Conservation (phyloP, 2,888 invertebrate genomes). For the Serripes groenlandicus region DNA sequence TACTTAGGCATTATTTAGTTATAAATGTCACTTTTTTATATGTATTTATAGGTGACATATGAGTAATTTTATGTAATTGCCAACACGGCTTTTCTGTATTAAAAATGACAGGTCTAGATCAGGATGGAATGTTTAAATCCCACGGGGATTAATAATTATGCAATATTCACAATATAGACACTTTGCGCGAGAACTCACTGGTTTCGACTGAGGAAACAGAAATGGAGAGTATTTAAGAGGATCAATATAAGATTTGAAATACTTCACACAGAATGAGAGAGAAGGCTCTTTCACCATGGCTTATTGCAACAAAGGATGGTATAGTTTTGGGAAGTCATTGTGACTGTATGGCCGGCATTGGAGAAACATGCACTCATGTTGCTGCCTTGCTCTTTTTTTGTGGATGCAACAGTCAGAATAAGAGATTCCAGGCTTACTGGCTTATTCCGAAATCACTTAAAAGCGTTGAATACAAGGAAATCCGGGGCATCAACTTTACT, state of each 20-base stretch:
- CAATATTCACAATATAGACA: too few relatives aligned
- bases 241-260: slow-evolving; percentile 32
- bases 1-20: too few relatives aligned
- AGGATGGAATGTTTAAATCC: too few relatives aligned
- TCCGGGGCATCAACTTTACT: slow-evolving; percentile 38
- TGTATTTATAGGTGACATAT: too few relatives aligned
- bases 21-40: too few relatives aligned
- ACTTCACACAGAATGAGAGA: slow-evolving; percentile 54
- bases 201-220: too few relatives aligned
- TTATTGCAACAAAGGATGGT: slow-evolving; percentile 39
- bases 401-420: slow-evolving; percentile 56
- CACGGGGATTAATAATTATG: too few relatives aligned
- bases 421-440: slow-evolving; percentile 63
- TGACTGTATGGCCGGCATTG: slow-evolving; percentile 70
- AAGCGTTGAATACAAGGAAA: slow-evolving; percentile 20
- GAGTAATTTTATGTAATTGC: too few relatives aligned
- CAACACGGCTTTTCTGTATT: too few relatives aligned
- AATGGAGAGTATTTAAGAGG: too few relatives aligned
- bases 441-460: slow-evolving; percentile 34
- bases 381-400: slow-evolving; percentile 64
- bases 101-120: too few relatives aligned
- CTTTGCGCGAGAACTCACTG: too few relatives aligned
- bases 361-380: slow-evolving; percentile 69
- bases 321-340: slow-evolving; percentile 57
- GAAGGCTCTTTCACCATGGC: slow-evolving; percentile 54